Conservation (phyloP, 2,888 invertebrate genomes). For the Phyllotreta cruciferae region DNA sequence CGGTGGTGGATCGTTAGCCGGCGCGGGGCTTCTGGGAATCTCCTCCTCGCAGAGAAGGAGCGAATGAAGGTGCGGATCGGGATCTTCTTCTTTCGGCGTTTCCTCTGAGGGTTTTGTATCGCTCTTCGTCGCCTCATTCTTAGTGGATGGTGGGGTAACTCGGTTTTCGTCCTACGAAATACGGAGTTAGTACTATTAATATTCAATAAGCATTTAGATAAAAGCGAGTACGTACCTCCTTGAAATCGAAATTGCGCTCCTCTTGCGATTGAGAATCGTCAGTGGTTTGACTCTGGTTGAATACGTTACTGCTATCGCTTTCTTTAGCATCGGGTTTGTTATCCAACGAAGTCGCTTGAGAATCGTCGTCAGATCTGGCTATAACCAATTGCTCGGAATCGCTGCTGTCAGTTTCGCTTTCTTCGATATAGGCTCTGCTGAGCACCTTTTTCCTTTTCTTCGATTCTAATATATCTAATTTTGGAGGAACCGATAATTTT, state of each 20-base stretch:
- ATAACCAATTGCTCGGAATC: constrained; percentile 72
- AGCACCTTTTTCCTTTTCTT: constrained; percentile 55
- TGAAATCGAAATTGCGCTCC: constrained; percentile 55
- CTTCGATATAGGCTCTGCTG: constrained; percentile 63
- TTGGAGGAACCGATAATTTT: constrained; percentile 33
- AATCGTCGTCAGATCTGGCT: constrained; percentile 59
- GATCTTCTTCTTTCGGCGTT: constrained; percentile 46
- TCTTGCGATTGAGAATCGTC: constrained; percentile 52
- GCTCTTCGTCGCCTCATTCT: constrained; percentile 37
- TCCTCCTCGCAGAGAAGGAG: constrained; percentile 87
- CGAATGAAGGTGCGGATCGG: constrained; percentile 73
- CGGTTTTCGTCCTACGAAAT: constrained; percentile 10
- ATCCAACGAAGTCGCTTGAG: constrained; percentile 48
- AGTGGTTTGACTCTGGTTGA: constrained; percentile 43
- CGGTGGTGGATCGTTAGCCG: constrained; percentile 61
- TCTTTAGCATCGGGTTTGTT: constrained; percentile 49
- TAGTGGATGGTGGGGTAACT: constrained; percentile 10
- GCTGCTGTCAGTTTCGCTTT: constrained; percentile 69
- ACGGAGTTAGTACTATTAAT: neutral
- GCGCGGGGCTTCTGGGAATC: constrained; percentile 88
- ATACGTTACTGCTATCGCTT: constrained; percentile 49
- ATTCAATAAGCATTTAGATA: neutral
- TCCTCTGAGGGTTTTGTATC: constrained; percentile 14
- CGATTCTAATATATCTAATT: constrained; percentile 39
- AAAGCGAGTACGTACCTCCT: constrained; percentile 27